A percentile compares a stretch with the other conserved stretches of the same genome.
Evolutionary conservation across 2,113 vertebrate genomes (phyloP).

Genomic region (Chloropsis hardwickii): DNA sequence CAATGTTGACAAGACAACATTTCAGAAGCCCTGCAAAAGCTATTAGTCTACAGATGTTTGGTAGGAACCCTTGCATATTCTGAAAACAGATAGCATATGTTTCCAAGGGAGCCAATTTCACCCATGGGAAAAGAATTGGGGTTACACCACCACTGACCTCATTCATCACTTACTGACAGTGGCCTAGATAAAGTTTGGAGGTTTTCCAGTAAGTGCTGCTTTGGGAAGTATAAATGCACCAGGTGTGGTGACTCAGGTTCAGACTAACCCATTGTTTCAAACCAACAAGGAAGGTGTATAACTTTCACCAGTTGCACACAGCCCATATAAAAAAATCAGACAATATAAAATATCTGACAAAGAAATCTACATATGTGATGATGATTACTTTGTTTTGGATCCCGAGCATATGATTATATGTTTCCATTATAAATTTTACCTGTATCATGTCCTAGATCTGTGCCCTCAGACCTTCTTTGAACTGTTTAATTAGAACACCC

Average conservation of each 20-base stretch:
- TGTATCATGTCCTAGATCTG: not conserved
- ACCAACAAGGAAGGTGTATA: not conserved
- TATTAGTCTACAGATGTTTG: not conserved
- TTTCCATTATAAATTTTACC: not conserved
- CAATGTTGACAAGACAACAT: not conserved
- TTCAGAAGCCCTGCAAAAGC: not conserved
- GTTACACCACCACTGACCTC: slow-evolving; percentile 52
- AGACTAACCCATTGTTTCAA: not conserved
- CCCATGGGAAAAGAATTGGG: slow-evolving; percentile 14
- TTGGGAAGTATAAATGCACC: slow-evolving; percentile 13
- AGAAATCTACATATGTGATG: not conserved
- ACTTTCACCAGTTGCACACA: not conserved
- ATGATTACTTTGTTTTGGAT: not conserved
- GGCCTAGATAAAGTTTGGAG: slow-evolving; percentile 57
- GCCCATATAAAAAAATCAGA: no score
- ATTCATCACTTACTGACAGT: slow-evolving; percentile 65
- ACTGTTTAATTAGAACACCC: not conserved
- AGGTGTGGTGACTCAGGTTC: not conserved
- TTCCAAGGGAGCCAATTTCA: not conserved
- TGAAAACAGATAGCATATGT: not conserved
- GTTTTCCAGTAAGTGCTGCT: slow-evolving; percentile 12
- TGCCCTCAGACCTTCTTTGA: not conserved
- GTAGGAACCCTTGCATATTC: not conserved
- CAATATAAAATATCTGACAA: no score
- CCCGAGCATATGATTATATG: not conserved